Evolutionary conservation across 1,140 invertebrate species (phyloP).

Genomic region (Aphaenogaster ashmeadi): DNA sequence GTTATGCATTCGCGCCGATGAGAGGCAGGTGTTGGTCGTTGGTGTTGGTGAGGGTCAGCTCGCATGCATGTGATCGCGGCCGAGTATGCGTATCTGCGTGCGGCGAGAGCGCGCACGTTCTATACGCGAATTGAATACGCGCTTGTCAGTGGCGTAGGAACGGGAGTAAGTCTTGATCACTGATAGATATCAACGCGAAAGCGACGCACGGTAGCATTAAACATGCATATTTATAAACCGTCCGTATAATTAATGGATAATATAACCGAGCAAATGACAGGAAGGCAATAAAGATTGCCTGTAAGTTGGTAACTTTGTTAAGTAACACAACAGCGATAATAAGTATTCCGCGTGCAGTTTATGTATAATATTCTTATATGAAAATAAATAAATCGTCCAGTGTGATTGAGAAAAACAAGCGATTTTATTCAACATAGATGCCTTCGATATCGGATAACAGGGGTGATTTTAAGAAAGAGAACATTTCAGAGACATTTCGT

Average conservation of each 20-base stretch:
- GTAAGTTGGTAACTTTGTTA: neutral
- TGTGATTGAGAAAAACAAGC: neutral
- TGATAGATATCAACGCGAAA: conserved; percentile 5
- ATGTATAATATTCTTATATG: neutral
- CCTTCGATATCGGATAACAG: neutral
- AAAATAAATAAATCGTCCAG: neutral
- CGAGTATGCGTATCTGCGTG: conserved; percentile 62
- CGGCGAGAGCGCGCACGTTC: conserved; percentile 64
- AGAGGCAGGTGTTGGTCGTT: conserved; percentile 72
- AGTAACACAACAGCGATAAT: neutral
- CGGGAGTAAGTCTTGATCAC: conserved; percentile 31
- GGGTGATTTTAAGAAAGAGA: neutral
- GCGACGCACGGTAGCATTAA: neutral
- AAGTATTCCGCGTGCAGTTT: neutral
- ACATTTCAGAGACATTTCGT: conserved; percentile 3
- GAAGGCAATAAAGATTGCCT: neutral
- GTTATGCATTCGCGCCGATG: conserved; percentile 63
- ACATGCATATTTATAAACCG: conserved; percentile 27
- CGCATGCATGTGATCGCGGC: conserved; percentile 19
- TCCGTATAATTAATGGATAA: neutral
- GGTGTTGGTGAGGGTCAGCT: conserved; percentile 70
- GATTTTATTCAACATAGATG: neutral
- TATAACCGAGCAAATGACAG: neutral
- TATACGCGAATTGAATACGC: conserved; percentile 78
- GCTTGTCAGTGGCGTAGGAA: conserved; percentile 74